Conservation (phyloP, 2,113 vertebrate species). For the Tachysurus vachellii region DNA sequence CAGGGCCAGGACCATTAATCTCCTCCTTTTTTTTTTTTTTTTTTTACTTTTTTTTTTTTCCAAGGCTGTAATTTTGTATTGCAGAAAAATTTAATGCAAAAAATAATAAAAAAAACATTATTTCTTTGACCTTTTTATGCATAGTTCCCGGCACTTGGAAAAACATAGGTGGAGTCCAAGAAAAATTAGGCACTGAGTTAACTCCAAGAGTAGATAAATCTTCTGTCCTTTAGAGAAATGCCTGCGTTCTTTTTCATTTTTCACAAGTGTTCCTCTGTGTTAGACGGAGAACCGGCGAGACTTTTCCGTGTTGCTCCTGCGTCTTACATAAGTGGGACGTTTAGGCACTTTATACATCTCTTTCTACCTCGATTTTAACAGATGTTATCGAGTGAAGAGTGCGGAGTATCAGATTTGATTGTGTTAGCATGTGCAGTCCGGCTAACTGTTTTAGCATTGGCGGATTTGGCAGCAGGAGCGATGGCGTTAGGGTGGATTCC, state of each 20-base stretch:
- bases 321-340: conserved; percentile 29
- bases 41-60: conserved; percentile 60
- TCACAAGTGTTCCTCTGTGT: conserved; percentile 37
- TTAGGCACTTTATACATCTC: background rate
- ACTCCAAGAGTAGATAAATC: conserved; percentile 73
- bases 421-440: conserved; percentile 61
- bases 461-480: conserved; percentile 62
- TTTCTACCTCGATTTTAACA: background rate
- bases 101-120: conserved; percentile 62
- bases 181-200: conserved; percentile 71
- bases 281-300: background rate
- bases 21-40: conserved; percentile 67
- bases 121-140: conserved; percentile 74
- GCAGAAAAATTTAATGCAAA: conserved; percentile 78
- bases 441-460: conserved; percentile 58
- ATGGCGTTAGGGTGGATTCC: conserved; percentile 73
- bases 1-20: conserved; percentile 79
- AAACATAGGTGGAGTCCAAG: conserved; percentile 75
- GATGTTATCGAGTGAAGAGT: background rate
- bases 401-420: conserved; percentile 51
- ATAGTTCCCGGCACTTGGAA: conserved; percentile 74
- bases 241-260: conserved; percentile 36
- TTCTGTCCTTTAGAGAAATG: conserved; percentile 54
- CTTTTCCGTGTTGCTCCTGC: conserved; percentile 5
- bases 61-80: conserved; percentile 77